Conservation (phyloP, 2,888 invertebrate species). For the Agrochola litura region DNA sequence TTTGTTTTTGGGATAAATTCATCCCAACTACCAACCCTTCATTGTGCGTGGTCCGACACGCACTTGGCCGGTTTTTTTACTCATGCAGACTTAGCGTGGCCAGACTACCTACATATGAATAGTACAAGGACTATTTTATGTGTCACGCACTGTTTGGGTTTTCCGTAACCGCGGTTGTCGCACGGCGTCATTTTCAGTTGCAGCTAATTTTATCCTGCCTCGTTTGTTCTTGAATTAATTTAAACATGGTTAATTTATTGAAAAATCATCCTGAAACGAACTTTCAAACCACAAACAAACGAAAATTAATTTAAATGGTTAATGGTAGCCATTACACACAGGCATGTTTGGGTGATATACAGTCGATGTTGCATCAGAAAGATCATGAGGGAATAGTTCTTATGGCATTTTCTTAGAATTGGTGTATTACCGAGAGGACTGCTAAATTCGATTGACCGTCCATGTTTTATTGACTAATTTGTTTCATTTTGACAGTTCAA, state of each 20-base stretch:
- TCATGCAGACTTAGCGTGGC: no score
- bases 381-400: not conserved
- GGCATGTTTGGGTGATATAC: not conserved
- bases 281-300: not conserved
- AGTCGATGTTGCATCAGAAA: not conserved
- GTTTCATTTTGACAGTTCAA: no score
- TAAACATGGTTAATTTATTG: not conserved
- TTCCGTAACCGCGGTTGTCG: conserved; percentile 3
- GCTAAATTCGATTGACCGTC: not conserved
- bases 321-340: not conserved
- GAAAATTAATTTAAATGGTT: not conserved
- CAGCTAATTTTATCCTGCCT: conserved; percentile 2
- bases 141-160: conserved; percentile 47
- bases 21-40: no score
- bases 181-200: not conserved
- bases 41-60: no score
- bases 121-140: conserved; percentile 10
- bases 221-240: not conserved
- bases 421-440: not conserved
- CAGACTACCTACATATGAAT: not conserved
- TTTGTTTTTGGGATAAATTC: no score
- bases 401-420: not conserved
- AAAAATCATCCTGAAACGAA: not conserved
- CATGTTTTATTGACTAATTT: not conserved
- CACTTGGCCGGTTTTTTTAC: no score